A percentile compares a stretch with the other conserved stretches of the same genome.
These are phyloP conservation scores for Brachionus asplanchnoidis DNA, from an alignment of 1,140 invertebrate genomes.

Conservation along the genomic window DNA sequence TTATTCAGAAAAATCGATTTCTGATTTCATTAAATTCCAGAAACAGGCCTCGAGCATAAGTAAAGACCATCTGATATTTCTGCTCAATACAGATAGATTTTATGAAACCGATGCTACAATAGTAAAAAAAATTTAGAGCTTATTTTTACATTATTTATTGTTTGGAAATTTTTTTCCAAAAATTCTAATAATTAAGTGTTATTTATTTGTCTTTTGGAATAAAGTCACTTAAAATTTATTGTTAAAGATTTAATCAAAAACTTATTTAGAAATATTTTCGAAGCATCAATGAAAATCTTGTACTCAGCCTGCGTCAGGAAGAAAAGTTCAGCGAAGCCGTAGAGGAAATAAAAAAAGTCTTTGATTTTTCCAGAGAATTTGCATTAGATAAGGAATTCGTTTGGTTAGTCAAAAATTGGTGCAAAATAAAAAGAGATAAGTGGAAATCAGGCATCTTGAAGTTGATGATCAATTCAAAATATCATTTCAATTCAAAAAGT, in stretches of 20 bases:
- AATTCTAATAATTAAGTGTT: neutral
- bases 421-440: conserved; percentile 32
- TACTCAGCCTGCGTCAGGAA: neutral
- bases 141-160: too few species aligned
- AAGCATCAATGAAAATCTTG: neutral
- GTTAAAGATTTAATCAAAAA: neutral
- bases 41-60: neutral
- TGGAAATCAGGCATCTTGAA: too few species aligned
- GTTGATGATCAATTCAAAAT: too few species aligned
- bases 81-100: neutral
- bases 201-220: too few species aligned
- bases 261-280: conserved; percentile 24
- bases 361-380: neutral
- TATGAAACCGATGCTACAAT: neutral
- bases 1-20: conserved; percentile 7
- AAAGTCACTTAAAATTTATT: neutral
- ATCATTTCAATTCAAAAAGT: too few species aligned
- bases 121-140: neutral
- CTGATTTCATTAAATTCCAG: conserved; percentile 18
- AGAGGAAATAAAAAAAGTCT: conserved; percentile 1
- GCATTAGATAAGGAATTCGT: neutral
- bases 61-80: neutral
- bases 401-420: conserved; percentile 18
- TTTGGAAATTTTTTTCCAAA: too few species aligned
- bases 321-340: conserved; percentile 8